phyloP scores from a whole-genome alignment of 2,797 vertebrate species.

The Sebastes goodei region DNA sequence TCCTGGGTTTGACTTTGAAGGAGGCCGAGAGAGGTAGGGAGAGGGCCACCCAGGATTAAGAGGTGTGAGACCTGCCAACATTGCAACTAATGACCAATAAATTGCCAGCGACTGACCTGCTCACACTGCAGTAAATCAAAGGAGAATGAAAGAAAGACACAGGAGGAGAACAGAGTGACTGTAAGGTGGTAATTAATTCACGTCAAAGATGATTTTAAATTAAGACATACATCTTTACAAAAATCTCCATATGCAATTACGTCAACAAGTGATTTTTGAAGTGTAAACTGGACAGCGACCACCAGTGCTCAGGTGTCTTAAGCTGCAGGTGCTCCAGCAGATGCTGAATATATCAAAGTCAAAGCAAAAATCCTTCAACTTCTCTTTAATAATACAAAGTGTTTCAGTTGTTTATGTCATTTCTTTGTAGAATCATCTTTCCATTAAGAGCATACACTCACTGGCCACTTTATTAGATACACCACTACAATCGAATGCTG shows the following conservation, averaged over 20 bases:
- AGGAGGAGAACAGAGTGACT: neutral
- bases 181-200: neutral
- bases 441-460: neutral
- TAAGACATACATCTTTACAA: neutral
- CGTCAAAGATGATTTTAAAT: neutral
- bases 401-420: no score
- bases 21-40: neutral
- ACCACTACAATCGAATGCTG: neutral
- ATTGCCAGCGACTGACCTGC: conserved; percentile 22
- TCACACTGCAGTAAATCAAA: conserved; percentile 39
- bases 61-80: conserved; percentile 54
- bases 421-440: no score
- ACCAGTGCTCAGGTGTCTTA: neutral
- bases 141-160: neutral
- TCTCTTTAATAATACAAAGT: neutral
- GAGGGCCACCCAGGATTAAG: conserved; percentile 53
- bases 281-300: fast-evolving
- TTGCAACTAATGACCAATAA: conserved; percentile 49
- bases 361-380: neutral
- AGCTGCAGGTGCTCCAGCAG: neutral
- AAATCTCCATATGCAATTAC: neutral
- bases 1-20: neutral
- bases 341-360: neutral
- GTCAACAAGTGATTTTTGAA: neutral
- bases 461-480: neutral